These are phyloP conservation scores for Diabrotica balteata DNA, from an alignment of 2,888 invertebrate species.

Conservation along the genomic window DNA sequence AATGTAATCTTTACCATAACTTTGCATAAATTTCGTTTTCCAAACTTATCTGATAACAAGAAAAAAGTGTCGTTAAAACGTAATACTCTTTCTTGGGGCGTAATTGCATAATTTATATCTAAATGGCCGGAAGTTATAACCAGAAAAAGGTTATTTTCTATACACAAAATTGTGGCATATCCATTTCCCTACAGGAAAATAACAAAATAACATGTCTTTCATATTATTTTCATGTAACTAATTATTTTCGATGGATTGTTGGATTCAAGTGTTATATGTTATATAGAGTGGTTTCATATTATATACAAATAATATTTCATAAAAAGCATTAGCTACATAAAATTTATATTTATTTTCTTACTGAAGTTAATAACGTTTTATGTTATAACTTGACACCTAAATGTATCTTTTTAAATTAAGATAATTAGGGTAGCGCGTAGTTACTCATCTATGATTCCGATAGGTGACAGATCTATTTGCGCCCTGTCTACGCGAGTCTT, in stretches of 20 bases:
- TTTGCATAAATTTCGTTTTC: conserved; percentile 43
- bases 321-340: conserved; percentile 23
- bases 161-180: conserved; percentile 40
- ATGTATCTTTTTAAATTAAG: no score
- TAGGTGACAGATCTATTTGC: no score
- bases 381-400: no score
- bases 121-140: conserved; percentile 37
- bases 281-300: no score
- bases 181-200: conserved; percentile 33
- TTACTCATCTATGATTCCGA: no score
- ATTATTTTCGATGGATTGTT: conserved; percentile 23
- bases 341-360: no score
- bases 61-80: conserved; percentile 43
- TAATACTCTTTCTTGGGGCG: conserved; percentile 34
- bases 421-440: no score
- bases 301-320: no score
- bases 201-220: conserved; percentile 28
- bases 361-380: no score
- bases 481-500: no score
- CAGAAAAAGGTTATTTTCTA: conserved; percentile 37
- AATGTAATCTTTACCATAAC: conserved; percentile 41
- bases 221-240: conserved; percentile 32
- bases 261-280: no score
- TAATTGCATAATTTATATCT: conserved; percentile 42
- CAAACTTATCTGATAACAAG: conserved; percentile 40